phyloP scores from a whole-genome alignment of 2,888 invertebrate genomes.

The Acanthosoma haemorrhoidale region DNA sequence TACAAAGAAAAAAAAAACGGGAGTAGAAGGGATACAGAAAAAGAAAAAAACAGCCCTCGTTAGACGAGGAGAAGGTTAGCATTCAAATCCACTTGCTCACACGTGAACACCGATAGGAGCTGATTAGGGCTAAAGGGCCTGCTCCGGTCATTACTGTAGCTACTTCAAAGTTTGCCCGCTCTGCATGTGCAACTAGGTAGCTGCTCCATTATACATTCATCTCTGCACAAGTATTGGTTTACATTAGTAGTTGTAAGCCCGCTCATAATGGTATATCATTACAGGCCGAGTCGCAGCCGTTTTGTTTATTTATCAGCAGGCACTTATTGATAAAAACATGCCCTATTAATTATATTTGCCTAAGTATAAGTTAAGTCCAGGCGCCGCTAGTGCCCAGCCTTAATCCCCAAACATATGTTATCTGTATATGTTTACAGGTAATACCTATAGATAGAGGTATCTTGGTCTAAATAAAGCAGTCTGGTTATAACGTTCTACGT shows the following conservation, averaged over 20 bases:
- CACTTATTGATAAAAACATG: too few relatives aligned
- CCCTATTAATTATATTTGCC: too few relatives aligned
- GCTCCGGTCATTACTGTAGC: not conserved
- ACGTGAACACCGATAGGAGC: not conserved
- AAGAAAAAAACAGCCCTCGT: not conserved
- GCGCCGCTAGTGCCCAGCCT: too few relatives aligned
- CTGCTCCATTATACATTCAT: not conserved
- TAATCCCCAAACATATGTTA: too few relatives aligned
- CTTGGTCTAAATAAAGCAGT: too few relatives aligned
- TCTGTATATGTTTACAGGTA: too few relatives aligned
- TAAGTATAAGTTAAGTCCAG: too few relatives aligned
- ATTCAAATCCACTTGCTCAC: slow-evolving; percentile 7
- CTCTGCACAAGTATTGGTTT: not conserved
- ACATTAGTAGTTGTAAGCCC: too few relatives aligned
- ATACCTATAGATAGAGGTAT: too few relatives aligned
- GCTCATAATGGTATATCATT: not conserved
- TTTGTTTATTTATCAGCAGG: too few relatives aligned
- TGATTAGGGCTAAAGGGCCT: not conserved
- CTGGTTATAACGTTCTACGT: too few relatives aligned
- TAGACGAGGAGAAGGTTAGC: not conserved
- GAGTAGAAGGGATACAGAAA: not conserved
- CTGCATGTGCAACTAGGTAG: not conserved
- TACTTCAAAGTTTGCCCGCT: not conserved
- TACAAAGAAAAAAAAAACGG: not conserved
- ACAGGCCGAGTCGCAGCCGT: too few relatives aligned